Base-by-base conservation (phyloP, 2,113 vertebrate genomes). In the Chitala chitala region DNA sequence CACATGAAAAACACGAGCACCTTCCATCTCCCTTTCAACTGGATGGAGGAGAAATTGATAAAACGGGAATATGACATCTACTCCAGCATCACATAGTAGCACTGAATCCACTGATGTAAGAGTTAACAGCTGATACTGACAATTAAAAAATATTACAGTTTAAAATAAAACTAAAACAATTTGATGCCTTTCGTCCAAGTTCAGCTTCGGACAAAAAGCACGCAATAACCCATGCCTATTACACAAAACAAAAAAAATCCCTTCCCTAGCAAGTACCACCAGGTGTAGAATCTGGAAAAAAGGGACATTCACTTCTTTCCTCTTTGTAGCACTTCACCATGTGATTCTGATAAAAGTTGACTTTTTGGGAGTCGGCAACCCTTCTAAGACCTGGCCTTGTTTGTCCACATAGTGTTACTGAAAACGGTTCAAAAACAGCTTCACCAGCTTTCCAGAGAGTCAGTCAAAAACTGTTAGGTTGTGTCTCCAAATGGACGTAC, bases 61-160 rank as follows among this genome's bases (percentile, higher is more conserved):
- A 26, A n/a, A 24, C 29, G 9, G 66, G n/a, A 74, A 75, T 71
- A 75, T 59, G 44, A 77, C 26, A 8, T 17, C 56, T 33, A 63
- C 50, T 31, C 64, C 69, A 75, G 71, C 69, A 44, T 73, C 13
- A 51, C 40, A 69, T 46, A 74, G 48, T 48, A 44, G 36, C 54
- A 70, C 26, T 66, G 54, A 73, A 64, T 64, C 56, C 70, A 38
- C 38, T 31, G 15, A 61, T 59, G 76, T 26, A 77, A 74, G 69
- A 78, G 72, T 40, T 13, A 77, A 69, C 64, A 61, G 40, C 26
- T 20, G 33, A 31, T 69, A 44, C 38, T 44, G 26, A 55, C 15
- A 69, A 69, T 20, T 69, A 69, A 69, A 51, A 69, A 31, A 61
- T 20, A 69, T 15, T 33, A 29, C n/a, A 13, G 26, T 13, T 63